phyloP scores from a whole-genome alignment of 1,140 invertebrate species.

The Scaptomyza montana region DNA sequence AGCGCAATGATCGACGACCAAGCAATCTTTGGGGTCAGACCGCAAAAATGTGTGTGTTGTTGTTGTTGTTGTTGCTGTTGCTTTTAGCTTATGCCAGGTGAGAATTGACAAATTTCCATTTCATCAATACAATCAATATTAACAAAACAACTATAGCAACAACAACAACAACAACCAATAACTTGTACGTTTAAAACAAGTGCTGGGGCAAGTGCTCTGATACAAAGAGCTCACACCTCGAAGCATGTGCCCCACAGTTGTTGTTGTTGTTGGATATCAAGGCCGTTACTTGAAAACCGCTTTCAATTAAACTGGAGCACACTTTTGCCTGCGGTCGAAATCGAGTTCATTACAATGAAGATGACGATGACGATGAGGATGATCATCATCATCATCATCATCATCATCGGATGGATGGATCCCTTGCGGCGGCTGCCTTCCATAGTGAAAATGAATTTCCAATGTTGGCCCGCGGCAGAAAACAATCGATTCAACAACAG shows the following conservation, averaged over 20 bases:
- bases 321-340: slow-evolving; percentile 76
- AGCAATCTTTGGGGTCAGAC: slow-evolving; percentile 31
- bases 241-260: slow-evolving; percentile 10
- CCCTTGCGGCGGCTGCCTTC: slow-evolving; percentile 55
- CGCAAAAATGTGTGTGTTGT: slow-evolving; percentile 49
- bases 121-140: slow-evolving; percentile 76
- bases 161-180: slow-evolving; percentile 7
- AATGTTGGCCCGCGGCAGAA: slow-evolving; percentile 60
- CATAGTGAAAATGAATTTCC: slow-evolving; percentile 74
- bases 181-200: slow-evolving; percentile 25
- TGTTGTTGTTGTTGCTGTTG: background rate
- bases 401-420: too few species aligned
- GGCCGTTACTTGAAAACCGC: slow-evolving; percentile 72
- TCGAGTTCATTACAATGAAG: slow-evolving; percentile 20
- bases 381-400: too few species aligned
- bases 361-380: slow-evolving; percentile 18
- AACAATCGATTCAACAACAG: slow-evolving; percentile 9
- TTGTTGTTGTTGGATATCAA: slow-evolving; percentile 46
- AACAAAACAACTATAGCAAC: slow-evolving; percentile 25
- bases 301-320: slow-evolving; percentile 81
- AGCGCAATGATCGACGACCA: slow-evolving; percentile 25
- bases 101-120: slow-evolving; percentile 81
- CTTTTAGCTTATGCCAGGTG: slow-evolving; percentile 50
- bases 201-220: slow-evolving; percentile 23
- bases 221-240: slow-evolving; percentile 40